Conservation (phyloP, 1,140 invertebrate species). For the Hyles vespertilio region DNA sequence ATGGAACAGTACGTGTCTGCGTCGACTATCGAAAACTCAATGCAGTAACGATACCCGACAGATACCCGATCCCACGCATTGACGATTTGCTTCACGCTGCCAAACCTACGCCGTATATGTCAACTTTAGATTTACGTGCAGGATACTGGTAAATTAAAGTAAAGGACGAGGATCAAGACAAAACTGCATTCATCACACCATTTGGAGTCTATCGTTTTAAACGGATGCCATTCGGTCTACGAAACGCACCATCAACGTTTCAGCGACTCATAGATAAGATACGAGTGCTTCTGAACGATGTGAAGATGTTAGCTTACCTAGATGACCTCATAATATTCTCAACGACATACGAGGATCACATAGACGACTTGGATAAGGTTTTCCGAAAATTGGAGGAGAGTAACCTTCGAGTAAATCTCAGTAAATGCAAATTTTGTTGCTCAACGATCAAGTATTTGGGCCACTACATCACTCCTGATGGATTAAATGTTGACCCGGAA, state of each 20-base stretch:
- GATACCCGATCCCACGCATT: conserved; percentile 65
- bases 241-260: conserved; percentile 64
- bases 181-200: conserved; percentile 62
- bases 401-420: conserved; percentile 10
- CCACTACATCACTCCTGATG: conserved; percentile 25
- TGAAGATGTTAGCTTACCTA: conserved; percentile 21
- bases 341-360: conserved; percentile 16
- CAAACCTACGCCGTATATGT: conserved; percentile 34
- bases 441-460: conserved; percentile 27
- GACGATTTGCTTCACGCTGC: conserved; percentile 60
- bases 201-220: conserved; percentile 52
- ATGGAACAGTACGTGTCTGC: conserved; percentile 39
- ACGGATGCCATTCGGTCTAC: conserved; percentile 64
- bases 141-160: conserved; percentile 55
- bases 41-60: conserved; percentile 37
- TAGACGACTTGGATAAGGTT: conserved; percentile 20
- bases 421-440: conserved; percentile 13
- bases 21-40: conserved; percentile 55
- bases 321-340: conserved; percentile 31
- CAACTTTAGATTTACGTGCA: conserved; percentile 43
- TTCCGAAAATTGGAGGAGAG: conserved; percentile 16
- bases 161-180: conserved; percentile 27
- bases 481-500: conserved; percentile 21
- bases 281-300: background rate
- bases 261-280: conserved; percentile 55